Base-by-base conservation (phyloP, 2,113 vertebrate genomes). In the Alligator mississippiensis region DNA sequence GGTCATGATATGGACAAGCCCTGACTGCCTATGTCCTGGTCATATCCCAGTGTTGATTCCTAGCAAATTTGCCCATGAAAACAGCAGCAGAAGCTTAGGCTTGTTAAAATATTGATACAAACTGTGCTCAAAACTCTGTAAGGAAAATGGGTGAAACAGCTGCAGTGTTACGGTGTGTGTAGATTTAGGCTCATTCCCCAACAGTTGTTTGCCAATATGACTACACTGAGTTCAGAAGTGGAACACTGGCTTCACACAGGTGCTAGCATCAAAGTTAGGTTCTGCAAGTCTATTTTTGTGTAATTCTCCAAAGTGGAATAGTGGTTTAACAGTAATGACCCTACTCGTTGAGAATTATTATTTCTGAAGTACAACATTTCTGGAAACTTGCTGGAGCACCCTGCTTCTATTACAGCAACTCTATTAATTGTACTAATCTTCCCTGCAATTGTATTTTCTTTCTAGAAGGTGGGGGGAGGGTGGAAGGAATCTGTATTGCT, bases 81-180 rank as follows among this genome's bases (percentile, higher is more conserved):
- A 92, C 80, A 82, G 3, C 16, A 86, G 72, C 62, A 58, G 1
- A 2, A 84, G 90, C 25, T 91, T 34, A 80, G 61, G 77, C 55
- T 88, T 92, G 3, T 38, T 93, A 90, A 28, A 80, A 76, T 4
- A 19, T 55, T 70, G 1, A 60, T 94, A 68, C 55, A 76, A 47
- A 64, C 88, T 64, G 5, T 27, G 18, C 84, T 76, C 1, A 84
- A 82, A 68, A 13, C 24, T 1, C 1, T 9, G 70, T 47, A 90
- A 83, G 25, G 34, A 77, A 72, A n/a, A 12, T 1, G 64, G 68
- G 9, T 4, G 11, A 9, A 84, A 1, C 47, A 47, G 7, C 9
- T 47, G 47, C 47, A 47, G 1, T 12, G 1, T 21, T 3, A 28
- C 1, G 76, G 59, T 61, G 34, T 22, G 2, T 9, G 13, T 38